Evolutionary conservation across 2,888 invertebrate species (phyloP), one percentile per base, ranked within the genome.

Genomic region (Cerastis leucographa): DNA sequence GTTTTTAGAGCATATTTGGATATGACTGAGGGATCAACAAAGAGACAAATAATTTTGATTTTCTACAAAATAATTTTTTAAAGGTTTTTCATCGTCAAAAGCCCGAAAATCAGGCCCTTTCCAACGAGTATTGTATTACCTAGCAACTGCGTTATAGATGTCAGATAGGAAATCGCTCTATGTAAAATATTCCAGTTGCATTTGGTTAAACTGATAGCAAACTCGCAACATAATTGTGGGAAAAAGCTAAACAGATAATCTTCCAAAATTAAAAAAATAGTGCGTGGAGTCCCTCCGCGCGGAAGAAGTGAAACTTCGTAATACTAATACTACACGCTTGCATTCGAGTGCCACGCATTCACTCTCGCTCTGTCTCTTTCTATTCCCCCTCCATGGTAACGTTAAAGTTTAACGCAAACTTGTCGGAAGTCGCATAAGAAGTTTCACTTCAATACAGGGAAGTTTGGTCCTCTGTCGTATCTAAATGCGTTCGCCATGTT

Each of bases 1-100:
- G 49, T 72, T 85, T 80, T 81, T 64, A 56, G 44, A 71, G 59
- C 11, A 64, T 74, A 40, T 49, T 84, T 69, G 40, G 81, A 68
- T 83, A 44, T 73, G 40, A 35, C 2, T 14, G 51, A 59, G 44
- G 14, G 19, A 40, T 42, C 14, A 42, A 42, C 25, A 9, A 42
- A 25, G 1, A 22, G 11, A 54, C 9, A n/a, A 9, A 22, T 9
- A 49, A 51, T 6, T 64, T 8, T n/a, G 0, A 25, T 25, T 64
- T 19, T 22, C 9, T 65, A 9, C 2, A 22, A 49, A n/a, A 19
- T 35, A 35, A 35, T n/a, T n/a, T n/a, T n/a, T n/a, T n/a, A n/a
- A n/a, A n/a, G n/a, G n/a, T n/a, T n/a, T n/a, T n/a, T n/a, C n/a
- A n/a, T n/a, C n/a, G n/a, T n/a, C 35, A 35, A 35, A 35, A 35